These are phyloP conservation scores for Gandaritis pyraliata DNA, from an alignment of 2,888 invertebrate species.

Conservation along the genomic window DNA sequence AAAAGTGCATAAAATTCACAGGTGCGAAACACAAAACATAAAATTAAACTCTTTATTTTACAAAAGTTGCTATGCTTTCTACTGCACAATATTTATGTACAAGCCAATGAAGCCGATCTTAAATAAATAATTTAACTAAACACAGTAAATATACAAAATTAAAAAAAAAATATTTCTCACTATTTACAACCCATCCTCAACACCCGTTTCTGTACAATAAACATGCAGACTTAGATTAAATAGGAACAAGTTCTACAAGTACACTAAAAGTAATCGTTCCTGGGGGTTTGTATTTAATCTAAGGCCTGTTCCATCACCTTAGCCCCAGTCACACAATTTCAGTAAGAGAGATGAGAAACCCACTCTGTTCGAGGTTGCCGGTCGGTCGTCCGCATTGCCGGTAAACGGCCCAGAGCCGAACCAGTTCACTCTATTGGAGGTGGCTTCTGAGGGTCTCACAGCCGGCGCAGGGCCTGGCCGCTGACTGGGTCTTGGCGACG, in stretches of 20 bases:
- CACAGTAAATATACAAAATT: constrained; percentile 45
- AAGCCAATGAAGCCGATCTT: constrained; percentile 65
- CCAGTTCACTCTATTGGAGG: constrained; percentile 72
- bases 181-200: constrained; percentile 59
- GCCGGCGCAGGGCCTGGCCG: constrained; percentile 46
- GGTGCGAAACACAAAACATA: constrained; percentile 48
- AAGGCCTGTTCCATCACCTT: constrained; percentile 70
- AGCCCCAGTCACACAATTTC: constrained; percentile 77
- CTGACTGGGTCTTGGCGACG: constrained; percentile 53
- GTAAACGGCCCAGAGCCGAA: constrained; percentile 81
- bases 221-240: constrained; percentile 72
- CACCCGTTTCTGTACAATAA: constrained; percentile 53
- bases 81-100: constrained; percentile 63
- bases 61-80: constrained; percentile 52
- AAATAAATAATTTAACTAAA: constrained; percentile 67
- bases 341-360: constrained; percentile 79
- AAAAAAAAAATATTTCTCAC: constrained; percentile 48
- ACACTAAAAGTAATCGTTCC: constrained; percentile 43
- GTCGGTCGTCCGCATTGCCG: constrained; percentile 75
- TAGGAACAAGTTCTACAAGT: constrained; percentile 60
- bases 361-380: constrained; percentile 74
- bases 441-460: constrained; percentile 60
- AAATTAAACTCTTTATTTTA: constrained; percentile 54
- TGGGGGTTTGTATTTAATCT: constrained; percentile 66
- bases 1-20: constrained; percentile 39